A percentile compares a stretch with the other conserved stretches of the same genome.
Evolutionary conservation across 2,113 vertebrate species (phyloP).

Genomic region (Carassius carassius): DNA sequence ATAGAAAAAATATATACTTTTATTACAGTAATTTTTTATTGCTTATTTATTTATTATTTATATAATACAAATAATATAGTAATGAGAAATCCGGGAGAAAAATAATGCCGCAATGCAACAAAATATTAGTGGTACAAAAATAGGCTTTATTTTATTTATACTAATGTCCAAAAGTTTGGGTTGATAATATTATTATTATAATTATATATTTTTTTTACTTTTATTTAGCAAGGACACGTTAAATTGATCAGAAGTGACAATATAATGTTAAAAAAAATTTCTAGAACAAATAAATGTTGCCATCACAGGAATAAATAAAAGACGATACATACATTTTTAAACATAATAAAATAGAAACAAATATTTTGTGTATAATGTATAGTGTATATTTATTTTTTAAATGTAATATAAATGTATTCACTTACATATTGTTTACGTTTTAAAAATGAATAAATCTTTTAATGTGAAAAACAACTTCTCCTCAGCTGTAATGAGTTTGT

Average conservation of each 20-base stretch:
- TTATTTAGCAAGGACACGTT: neutral
- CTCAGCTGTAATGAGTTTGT: neutral
- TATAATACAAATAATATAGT: neutral
- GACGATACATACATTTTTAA: neutral
- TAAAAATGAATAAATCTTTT: neutral
- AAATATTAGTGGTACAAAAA: neutral
- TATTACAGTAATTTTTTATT: no score
- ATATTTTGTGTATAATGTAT: neutral
- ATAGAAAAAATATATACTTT: no score
- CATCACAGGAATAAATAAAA: neutral
- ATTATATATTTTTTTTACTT: neutral
- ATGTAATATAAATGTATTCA: neutral
- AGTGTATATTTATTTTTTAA: neutral
- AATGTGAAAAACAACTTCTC: neutral
- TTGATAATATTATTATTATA: neutral
- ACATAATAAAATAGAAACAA: neutral
- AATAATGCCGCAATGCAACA: neutral
- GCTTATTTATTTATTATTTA: no score
- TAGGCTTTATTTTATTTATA: neutral
- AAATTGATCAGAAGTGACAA: neutral
- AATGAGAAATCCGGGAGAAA: no score
- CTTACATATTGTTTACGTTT: neutral
- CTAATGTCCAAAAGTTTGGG: neutral
- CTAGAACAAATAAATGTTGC: neutral
- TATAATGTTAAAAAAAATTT: neutral